Conservation (phyloP, 1,140 invertebrate species). For the Drosophila pachea region DNA sequence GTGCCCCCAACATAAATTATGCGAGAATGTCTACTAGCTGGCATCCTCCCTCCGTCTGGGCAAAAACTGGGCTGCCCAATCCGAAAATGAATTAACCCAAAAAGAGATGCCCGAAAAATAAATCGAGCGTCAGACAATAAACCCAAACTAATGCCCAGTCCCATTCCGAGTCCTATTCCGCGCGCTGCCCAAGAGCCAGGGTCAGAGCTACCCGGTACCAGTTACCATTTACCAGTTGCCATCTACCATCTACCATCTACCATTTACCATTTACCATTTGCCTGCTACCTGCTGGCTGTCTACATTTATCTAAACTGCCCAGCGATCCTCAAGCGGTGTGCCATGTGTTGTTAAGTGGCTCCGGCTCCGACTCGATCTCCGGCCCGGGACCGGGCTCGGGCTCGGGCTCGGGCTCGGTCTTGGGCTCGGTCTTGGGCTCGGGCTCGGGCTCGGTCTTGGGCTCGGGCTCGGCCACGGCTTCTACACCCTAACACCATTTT, state of each 20-base stretch:
- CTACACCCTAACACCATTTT: slow-evolving; percentile 61
- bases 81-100: slow-evolving; percentile 16
- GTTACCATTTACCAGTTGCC: slow-evolving; percentile 21
- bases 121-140: slow-evolving; percentile 29
- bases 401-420: not conserved
- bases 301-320: slow-evolving; percentile 48
- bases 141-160: slow-evolving; percentile 19
- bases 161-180: slow-evolving; percentile 5
- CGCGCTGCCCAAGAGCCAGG: slow-evolving; percentile 8
- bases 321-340: slow-evolving; percentile 52
- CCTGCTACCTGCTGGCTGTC: slow-evolving; percentile 44
- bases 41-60: slow-evolving; percentile 43
- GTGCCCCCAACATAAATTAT: slow-evolving; percentile 53
- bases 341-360: slow-evolving; percentile 69
- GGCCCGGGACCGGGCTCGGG: not conserved
- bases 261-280: slow-evolving; percentile 30
- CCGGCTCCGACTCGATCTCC: not conserved
- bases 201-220: slow-evolving; percentile 29
- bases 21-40: slow-evolving; percentile 42
- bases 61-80: slow-evolving; percentile 24
- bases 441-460: not conserved
- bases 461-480: slow-evolving; percentile 7
- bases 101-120: slow-evolving; percentile 22
- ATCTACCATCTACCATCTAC: slow-evolving; percentile 20
- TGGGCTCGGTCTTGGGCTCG: not conserved